These are phyloP conservation scores for Epistrophe grossulariae DNA, from an alignment of 2,888 invertebrate species.

Conservation along the genomic window DNA sequence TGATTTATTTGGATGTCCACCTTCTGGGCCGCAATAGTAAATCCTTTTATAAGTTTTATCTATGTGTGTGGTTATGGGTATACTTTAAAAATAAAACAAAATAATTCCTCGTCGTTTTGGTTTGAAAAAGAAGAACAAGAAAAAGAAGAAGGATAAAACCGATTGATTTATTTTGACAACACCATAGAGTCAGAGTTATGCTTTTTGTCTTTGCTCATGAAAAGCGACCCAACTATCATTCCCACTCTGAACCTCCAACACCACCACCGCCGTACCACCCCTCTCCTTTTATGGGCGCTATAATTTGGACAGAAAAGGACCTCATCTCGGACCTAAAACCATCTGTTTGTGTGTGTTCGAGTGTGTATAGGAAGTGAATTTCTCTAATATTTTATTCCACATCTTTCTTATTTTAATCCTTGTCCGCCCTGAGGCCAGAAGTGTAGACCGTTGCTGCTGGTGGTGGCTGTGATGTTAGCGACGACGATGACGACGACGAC, in stretches of 20 bases:
- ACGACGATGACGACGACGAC: neutral
- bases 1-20: conserved; percentile 63
- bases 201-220: conserved; percentile 62
- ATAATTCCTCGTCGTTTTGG: conserved; percentile 28
- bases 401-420: conserved; percentile 83
- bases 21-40: conserved; percentile 61
- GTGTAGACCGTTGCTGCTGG: conserved; percentile 39
- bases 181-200: conserved; percentile 76
- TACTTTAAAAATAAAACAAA: conserved; percentile 60
- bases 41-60: conserved; percentile 56
- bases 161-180: conserved; percentile 83
- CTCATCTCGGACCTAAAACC: conserved; percentile 39
- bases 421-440: conserved; percentile 77
- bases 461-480: conserved; percentile 4
- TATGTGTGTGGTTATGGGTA: conserved; percentile 23
- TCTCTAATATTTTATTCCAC: conserved; percentile 81
- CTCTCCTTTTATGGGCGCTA: neutral
- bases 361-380: conserved; percentile 20
- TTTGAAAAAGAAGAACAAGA: neutral
- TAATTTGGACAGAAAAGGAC: conserved; percentile 41
- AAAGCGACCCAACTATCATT: conserved; percentile 31
- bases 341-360: conserved; percentile 31
- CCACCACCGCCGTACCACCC: too few species aligned
- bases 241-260: neutral
- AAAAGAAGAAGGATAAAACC: conserved; percentile 80